Evolutionary conservation across 2,113 vertebrate genomes (phyloP).

Genomic region (Cairina moschata): DNA sequence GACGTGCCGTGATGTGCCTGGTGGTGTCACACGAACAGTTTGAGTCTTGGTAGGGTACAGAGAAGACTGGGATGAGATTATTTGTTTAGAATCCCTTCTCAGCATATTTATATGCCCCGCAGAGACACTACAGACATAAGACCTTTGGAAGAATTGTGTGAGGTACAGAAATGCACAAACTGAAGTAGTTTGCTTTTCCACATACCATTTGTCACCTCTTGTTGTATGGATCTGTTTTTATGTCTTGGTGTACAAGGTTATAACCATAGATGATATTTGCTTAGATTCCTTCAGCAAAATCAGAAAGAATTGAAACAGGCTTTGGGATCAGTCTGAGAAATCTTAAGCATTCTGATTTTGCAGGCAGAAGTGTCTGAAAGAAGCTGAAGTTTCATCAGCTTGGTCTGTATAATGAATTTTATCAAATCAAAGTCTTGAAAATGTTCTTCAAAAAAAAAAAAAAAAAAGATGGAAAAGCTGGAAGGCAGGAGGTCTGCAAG

Average conservation of each 20-base stretch:
- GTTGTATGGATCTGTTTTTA: background rate
- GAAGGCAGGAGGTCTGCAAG: background rate
- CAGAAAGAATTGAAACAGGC: background rate
- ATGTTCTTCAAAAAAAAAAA: background rate
- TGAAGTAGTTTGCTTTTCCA: background rate
- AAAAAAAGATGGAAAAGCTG: background rate
- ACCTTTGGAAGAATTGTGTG: background rate
- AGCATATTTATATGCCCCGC: background rate
- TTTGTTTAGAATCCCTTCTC: background rate
- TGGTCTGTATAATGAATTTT: background rate
- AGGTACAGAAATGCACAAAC: background rate
- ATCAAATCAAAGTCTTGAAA: background rate
- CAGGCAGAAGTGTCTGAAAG: background rate
- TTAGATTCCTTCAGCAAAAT: background rate
- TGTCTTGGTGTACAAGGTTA: background rate
- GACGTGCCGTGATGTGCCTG: fast-evolving
- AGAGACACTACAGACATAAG: background rate
- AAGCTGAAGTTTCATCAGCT: background rate
- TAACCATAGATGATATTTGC: no score
- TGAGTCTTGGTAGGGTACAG: no score
- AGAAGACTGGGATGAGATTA: background rate
- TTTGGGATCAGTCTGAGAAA: background rate
- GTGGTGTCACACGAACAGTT: background rate
- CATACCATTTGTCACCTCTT: background rate
- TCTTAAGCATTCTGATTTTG: background rate